Percentiles rank a stretch among this genome's conserved stretches.
These are phyloP conservation scores for Sebastes matsubarae DNA, from an alignment of 2,797 vertebrate species.

Conservation along the genomic window DNA sequence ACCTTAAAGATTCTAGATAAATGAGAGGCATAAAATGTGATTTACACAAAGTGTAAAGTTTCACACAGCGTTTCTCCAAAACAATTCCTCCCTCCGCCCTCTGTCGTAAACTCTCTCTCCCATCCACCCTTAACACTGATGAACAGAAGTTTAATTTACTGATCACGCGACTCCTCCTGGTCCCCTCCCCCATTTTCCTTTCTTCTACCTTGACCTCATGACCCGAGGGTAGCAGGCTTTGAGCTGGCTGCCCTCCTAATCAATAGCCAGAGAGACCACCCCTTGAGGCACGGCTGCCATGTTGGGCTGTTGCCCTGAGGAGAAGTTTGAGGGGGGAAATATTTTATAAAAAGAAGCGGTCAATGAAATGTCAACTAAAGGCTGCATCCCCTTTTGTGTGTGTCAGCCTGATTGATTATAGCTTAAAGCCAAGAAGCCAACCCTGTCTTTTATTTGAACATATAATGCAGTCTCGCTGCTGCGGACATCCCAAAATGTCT, in stretches of 20 bases:
- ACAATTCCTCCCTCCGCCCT: not conserved
- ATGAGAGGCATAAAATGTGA: not conserved
- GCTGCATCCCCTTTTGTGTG: conserved; percentile 48
- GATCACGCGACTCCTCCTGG: conserved; percentile 35
- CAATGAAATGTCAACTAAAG: conserved; percentile 57
- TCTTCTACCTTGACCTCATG: conserved; percentile 70
- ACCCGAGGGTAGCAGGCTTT: conserved; percentile 55
- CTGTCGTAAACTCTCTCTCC: not conserved
- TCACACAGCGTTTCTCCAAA: not conserved
- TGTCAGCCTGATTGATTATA: conserved; percentile 63
- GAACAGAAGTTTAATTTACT: conserved; percentile 73
- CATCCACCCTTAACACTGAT: conserved; percentile 10
- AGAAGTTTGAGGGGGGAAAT: not conserved
- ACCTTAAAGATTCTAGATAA: not conserved
- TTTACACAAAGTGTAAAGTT: not conserved
- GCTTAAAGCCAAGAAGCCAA: conserved; percentile 47
- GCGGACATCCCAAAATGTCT: conserved; percentile 35
- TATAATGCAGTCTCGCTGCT: conserved; percentile 26
- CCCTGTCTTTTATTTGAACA: conserved; percentile 42
- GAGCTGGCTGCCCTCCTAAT: conserved; percentile 48
- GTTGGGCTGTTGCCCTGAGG: conserved; percentile 9
- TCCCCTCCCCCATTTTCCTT: conserved; percentile 44
- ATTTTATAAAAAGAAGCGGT: conserved; percentile 44
- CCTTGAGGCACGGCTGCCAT: conserved; percentile 40
- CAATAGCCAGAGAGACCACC: conserved; percentile 72